These are phyloP conservation scores for Tachina fera DNA, from an alignment of 2,888 invertebrate genomes.

Conservation along the genomic window DNA sequence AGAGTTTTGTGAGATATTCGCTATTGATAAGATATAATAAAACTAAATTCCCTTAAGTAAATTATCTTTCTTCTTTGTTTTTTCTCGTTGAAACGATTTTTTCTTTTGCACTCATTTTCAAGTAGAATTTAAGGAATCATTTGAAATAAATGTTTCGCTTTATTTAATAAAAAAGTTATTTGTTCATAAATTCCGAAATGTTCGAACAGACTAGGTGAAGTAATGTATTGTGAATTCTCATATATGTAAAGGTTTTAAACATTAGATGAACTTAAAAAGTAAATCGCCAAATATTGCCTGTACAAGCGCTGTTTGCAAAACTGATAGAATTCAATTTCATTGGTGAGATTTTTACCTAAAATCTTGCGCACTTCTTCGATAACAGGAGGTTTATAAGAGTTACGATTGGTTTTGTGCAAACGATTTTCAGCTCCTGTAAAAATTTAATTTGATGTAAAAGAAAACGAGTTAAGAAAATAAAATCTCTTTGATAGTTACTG, in stretches of 20 bases:
- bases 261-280: slow-evolving; percentile 29
- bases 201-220: too few species aligned
- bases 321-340: slow-evolving; percentile 95
- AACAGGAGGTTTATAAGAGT: slow-evolving; percentile 91
- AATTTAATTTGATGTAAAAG: not conserved
- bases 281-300: slow-evolving; percentile 88
- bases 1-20: too few species aligned
- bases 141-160: too few species aligned
- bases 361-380: slow-evolving; percentile 93
- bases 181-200: too few species aligned
- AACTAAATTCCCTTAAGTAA: too few species aligned
- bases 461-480: not conserved
- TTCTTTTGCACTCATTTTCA: too few species aligned
- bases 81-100: too few species aligned
- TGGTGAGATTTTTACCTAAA: slow-evolving; percentile 93
- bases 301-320: slow-evolving; percentile 94
- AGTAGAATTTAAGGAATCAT: too few species aligned
- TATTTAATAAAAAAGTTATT: too few species aligned
- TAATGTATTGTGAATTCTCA: too few species aligned
- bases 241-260: not conserved
- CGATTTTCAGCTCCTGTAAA: slow-evolving; percentile 71
- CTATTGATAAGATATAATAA: too few species aligned
- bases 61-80: too few species aligned
- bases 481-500: slow-evolving; percentile 84
- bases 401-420: slow-evolving; percentile 80